phyloP scores from a whole-genome alignment of 2,113 vertebrate species.

The Eulacestoma nigropectus region DNA sequence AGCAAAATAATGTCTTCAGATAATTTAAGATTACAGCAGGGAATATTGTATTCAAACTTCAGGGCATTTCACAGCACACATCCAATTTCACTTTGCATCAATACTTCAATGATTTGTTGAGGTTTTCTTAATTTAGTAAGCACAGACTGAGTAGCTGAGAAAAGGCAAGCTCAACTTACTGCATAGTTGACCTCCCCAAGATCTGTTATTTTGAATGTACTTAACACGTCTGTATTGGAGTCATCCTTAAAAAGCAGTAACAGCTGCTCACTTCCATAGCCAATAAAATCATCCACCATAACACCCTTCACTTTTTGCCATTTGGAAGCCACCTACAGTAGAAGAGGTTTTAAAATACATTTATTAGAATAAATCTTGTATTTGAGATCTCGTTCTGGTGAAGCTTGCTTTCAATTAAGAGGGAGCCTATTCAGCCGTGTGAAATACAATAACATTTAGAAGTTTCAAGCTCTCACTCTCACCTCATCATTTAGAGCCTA shows the following conservation, averaged over 20 bases:
- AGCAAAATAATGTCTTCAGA: neutral
- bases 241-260: conserved; percentile 78
- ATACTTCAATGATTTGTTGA: neutral
- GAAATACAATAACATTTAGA: neutral
- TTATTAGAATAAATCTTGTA: neutral
- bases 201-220: conserved; percentile 82
- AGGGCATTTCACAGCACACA: neutral
- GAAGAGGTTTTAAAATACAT: neutral
- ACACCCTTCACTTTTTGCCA: conserved; percentile 79
- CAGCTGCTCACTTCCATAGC: conserved; percentile 86
- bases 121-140: neutral
- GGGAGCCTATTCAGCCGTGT: neutral
- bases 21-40: neutral
- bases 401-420: neutral
- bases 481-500: neutral
- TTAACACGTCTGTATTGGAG: conserved; percentile 33
- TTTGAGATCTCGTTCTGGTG: neutral
- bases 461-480: neutral
- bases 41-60: neutral
- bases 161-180: conserved; percentile 76
- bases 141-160: neutral
- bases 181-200: conserved; percentile 76
- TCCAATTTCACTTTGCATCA: neutral
- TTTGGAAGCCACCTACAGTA: conserved; percentile 76
- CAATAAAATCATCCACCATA: conserved; percentile 86